Evolutionary conservation across 2,888 invertebrate genomes (phyloP).

Genomic region (Nasonia oneida): DNA sequence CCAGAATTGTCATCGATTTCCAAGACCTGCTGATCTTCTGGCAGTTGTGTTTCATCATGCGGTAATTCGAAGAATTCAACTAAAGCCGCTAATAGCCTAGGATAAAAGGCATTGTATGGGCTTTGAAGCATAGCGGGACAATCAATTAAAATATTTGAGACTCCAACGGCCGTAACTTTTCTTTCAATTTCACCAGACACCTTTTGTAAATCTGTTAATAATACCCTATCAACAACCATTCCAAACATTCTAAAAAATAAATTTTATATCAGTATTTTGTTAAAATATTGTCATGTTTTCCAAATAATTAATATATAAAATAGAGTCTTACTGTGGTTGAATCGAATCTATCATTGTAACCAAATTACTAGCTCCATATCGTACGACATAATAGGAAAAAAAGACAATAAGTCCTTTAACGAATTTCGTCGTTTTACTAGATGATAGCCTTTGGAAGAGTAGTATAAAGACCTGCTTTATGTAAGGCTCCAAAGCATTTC

Average conservation of each 20-base stretch:
- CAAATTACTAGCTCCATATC: constrained; percentile 88
- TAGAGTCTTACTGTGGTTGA: constrained; percentile 86
- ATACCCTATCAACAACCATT: constrained; percentile 95
- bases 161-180: constrained; percentile 94
- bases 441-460: constrained; percentile 95
- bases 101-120: constrained; percentile 81
- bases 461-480: constrained; percentile 94
- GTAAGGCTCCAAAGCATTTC: constrained; percentile 87
- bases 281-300: background rate
- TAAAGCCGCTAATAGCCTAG: constrained; percentile 78
- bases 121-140: constrained; percentile 85
- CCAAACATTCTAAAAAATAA: constrained; percentile 87
- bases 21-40: constrained; percentile 92
- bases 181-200: constrained; percentile 90
- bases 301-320: constrained; percentile 11
- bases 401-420: constrained; percentile 94
- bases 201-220: constrained; percentile 92
- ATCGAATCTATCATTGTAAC: constrained; percentile 91
- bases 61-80: constrained; percentile 94
- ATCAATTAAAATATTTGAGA: constrained; percentile 91
- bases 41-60: constrained; percentile 87
- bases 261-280: background rate
- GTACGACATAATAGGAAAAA: constrained; percentile 91
- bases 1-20: constrained; percentile 93
- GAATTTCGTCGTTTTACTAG: constrained; percentile 97